Evolutionary conservation across 2,113 vertebrate species (phyloP), one percentile per base, ranked within the genome.

Genomic region (Cranoglanis bouderius): DNA sequence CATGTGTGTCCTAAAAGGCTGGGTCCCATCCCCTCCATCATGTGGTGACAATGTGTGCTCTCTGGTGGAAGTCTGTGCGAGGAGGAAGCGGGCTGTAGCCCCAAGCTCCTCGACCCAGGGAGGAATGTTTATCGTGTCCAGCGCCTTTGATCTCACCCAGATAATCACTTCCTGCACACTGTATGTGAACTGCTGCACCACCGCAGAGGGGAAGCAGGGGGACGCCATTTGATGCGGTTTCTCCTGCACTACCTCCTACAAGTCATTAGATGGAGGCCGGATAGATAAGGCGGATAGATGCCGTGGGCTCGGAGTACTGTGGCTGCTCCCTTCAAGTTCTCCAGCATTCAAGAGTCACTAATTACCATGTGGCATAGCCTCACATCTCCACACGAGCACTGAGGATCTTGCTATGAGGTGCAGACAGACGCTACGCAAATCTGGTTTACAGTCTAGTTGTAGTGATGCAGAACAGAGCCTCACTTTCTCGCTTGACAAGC

Each of bases 161-260:
- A 95, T 96, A 96, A 96, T 96, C 93, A 95, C 95, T 96, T 96
- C 96, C 96, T 96, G 95, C 93, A 94, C 92, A 94, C 95, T 95
- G 94, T 95, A 95, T 92, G 92, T 96, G 95, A 96, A 95, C 94
- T 92, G 91, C 90, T 86, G 90, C 82, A 92, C 92, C 90, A 88
- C 91, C 89, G 90, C 90, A 92, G 80, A 65, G 63, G 90, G 77
- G 75, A 85, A 90, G 90, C 87, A 88, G 90, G 82, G 89, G 84
- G 89, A 89, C 81, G 85, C 89, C 91, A 91, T 93, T 90, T 92
- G 65, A 89, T 90, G 90, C 88, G 65, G 85, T 87, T 90, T 90
- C 85, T 89, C 53, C 90, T 88, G 74, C 88, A 83, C 87, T 89
- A 89, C 90, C 90, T 89, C 90, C 89, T 67, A 84, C 72, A 85